Percentiles rank a stretch among this genome's conserved stretches.
These are phyloP conservation scores for Cladopsammia gracilis DNA, from an alignment of 64 coral and sea anemone species.

Conservation along the genomic window DNA sequence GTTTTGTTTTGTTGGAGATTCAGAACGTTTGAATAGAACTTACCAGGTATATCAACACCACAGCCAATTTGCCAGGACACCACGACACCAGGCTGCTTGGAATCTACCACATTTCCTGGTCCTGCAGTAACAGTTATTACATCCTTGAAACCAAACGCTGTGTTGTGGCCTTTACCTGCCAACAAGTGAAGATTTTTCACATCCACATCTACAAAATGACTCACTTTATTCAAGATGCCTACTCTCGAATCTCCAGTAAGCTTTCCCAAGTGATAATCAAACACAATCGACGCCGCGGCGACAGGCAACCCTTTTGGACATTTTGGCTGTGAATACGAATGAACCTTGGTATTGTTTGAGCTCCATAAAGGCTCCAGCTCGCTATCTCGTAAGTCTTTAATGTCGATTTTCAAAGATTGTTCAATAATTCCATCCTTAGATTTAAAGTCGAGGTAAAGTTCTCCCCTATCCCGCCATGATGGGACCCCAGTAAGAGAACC, in stretches of 20 bases:
- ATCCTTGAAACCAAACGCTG: conserved; percentile 77
- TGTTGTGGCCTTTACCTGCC: conserved; percentile 81
- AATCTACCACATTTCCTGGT: conserved; percentile 83
- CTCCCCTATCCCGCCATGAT: conserved; percentile 64
- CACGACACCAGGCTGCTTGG: conserved; percentile 75
- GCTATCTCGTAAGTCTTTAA: conserved; percentile 26
- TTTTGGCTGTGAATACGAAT: conserved; percentile 12
- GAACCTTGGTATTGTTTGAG: conserved; percentile 74
- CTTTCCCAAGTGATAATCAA: conserved; percentile 80
- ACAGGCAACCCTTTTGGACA: conserved; percentile 76
- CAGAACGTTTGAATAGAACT: not conserved
- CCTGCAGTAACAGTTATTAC: conserved; percentile 82
- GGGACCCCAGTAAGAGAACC: conserved; percentile 72
- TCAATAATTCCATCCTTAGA: not conserved
- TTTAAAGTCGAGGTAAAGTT: not conserved
- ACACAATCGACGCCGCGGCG: conserved; percentile 72
- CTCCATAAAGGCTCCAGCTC: not conserved
- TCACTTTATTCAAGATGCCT: conserved; percentile 60
- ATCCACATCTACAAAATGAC: conserved; percentile 66
- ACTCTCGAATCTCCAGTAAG: conserved; percentile 58
- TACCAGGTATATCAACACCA: conserved; percentile 79
- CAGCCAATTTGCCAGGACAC: conserved; percentile 90
- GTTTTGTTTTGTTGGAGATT: too few relatives aligned
- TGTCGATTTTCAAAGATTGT: conserved; percentile 8
- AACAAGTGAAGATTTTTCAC: conserved; percentile 64